A percentile compares a stretch with the other conserved stretches of the same genome.
phyloP scores from a whole-genome alignment of 2,888 invertebrate genomes.

The Tribolium freemani region DNA sequence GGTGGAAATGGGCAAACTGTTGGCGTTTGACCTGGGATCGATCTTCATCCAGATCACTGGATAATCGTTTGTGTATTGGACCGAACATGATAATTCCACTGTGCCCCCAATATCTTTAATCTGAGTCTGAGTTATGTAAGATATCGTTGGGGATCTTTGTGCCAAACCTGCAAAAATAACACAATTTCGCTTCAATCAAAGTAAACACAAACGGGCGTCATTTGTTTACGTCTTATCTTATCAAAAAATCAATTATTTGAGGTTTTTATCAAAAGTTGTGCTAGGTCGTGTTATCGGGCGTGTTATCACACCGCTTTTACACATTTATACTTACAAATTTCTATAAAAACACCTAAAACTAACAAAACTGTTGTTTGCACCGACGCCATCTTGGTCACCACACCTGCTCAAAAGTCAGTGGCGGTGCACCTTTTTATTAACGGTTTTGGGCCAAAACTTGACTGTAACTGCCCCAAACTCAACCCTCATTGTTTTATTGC shows the following conservation, averaged over 20 bases:
- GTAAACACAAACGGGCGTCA: conserved; percentile 18
- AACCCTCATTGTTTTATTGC: too few relatives aligned
- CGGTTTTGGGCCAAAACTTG: background rate
- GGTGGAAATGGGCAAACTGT: conserved; percentile 85
- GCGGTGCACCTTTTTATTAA: background rate
- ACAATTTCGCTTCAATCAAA: background rate
- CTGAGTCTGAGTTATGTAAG: conserved; percentile 92
- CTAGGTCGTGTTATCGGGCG: background rate
- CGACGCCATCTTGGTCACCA: conserved; percentile 51
- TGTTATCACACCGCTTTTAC: background rate
- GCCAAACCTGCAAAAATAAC: conserved; percentile 67
- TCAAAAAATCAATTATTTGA: background rate
- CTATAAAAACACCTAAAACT: conserved; percentile 48
- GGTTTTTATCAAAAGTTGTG: background rate
- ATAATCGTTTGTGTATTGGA: conserved; percentile 90
- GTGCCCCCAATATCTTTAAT: conserved; percentile 92
- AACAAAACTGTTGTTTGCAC: conserved; percentile 32
- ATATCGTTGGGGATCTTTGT: conserved; percentile 89
- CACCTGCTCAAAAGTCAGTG: conserved; percentile 45
- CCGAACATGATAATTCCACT: conserved; percentile 89
- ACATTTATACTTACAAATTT: conserved; percentile 48
- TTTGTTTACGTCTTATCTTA: conserved; percentile 31
- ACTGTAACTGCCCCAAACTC: too few relatives aligned
- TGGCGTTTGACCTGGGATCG: conserved; percentile 74
- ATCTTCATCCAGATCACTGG: conserved; percentile 86